Base-by-base conservation (phyloP, 2,113 vertebrate species). In the Albula glossodonta region DNA sequence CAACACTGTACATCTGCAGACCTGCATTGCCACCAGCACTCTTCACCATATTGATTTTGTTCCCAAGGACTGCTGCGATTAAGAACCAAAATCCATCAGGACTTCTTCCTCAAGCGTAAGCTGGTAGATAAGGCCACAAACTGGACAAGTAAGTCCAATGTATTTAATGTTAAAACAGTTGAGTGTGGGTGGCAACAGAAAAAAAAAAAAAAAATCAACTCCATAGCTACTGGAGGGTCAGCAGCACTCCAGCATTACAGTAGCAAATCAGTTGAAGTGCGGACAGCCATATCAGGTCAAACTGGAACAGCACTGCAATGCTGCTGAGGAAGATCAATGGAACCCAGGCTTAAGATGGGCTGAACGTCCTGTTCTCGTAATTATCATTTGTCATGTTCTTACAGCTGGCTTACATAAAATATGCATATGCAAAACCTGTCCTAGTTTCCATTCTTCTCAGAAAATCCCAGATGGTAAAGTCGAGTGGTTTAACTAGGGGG, bases 341-440 rank as follows among this genome's bases (percentile, higher is more conserved):
- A 49, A 22, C 17, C 50, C 48, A 63, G 60, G 60, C 60, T 63
- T 15, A 19, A 2, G 60, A 63, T 63, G 60, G 60, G 60, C 60
- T 63, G 60, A 15, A 63, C 4, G 60, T 12, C 60, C 17, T 17
- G 60, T 63, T 17, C 60, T 19, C 60, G 3, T 2, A 7, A 56
- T 63, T 63, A 63, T 4, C 3, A 63, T 63, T 63, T 15, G 11
- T 63, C 17, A 63, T 63, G 60, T 63, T 63, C 60, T 17, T 63
- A 63, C 60, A 63, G 60, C 60, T 63, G 60, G 60, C 60, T 63
- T 63, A 63, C 15, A 63, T 63, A 51, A 77, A 82, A 85, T 78
- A 84, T 78, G 80, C 84, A 86, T 86, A 82, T 86, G 86, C 79
- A 77, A 90, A 88, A 87, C 87, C 82, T 90, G 89, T 74, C 87